phyloP scores from a whole-genome alignment of 2,113 vertebrate genomes.

The Sinocyclocheilus maitianheensis region DNA sequence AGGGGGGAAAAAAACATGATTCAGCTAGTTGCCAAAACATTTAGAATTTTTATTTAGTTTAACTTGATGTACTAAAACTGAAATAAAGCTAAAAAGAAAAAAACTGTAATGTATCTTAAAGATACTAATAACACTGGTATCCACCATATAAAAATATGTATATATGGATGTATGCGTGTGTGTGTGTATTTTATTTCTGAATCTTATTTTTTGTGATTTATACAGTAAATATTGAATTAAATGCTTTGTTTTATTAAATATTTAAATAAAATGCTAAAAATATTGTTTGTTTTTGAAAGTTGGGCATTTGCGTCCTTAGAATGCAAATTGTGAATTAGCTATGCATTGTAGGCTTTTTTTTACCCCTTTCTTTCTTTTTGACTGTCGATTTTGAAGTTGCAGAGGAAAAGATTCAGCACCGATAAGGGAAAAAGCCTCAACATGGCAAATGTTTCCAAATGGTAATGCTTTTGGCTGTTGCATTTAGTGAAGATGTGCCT shows the following conservation, averaged over 20 bases:
- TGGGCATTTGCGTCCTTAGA: not conserved
- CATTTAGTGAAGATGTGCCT: constrained; percentile 26
- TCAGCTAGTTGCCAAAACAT: not conserved
- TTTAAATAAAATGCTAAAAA: not conserved
- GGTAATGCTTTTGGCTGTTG: constrained; percentile 9
- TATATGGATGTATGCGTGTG: too few relatives aligned
- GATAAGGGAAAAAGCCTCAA: not conserved
- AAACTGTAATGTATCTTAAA: too few relatives aligned
- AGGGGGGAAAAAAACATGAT: not conserved
- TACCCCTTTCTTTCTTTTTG: not conserved
- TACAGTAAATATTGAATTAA: not conserved
- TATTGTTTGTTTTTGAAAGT: not conserved
- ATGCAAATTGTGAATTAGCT: not conserved
- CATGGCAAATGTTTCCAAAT: not conserved
- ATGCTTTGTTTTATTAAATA: not conserved
- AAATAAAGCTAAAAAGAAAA: not conserved
- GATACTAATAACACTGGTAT: too few relatives aligned
- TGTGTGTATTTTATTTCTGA: too few relatives aligned
- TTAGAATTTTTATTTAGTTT: not conserved
- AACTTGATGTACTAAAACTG: not conserved
- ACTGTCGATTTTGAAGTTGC: not conserved
- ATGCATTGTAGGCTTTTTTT: not conserved
- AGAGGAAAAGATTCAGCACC: not conserved
- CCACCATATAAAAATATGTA: too few relatives aligned
- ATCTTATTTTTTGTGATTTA: too few relatives aligned